Evolutionary conservation across 2,888 invertebrate genomes (phyloP).

Genomic region (Urechis unicinctus): DNA sequence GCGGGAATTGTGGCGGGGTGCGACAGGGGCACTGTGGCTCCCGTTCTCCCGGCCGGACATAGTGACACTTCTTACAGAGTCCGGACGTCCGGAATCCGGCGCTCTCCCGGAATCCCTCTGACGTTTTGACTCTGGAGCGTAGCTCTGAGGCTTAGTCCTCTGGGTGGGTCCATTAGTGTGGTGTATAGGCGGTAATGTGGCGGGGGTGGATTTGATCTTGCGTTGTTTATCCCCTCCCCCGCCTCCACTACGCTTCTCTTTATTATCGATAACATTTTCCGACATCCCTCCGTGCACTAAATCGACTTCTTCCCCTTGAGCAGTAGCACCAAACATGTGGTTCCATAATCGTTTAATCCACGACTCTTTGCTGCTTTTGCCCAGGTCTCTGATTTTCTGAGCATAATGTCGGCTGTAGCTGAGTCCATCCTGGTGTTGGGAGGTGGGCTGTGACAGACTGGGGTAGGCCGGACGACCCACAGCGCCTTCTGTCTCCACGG

Average conservation of each 20-base stretch:
- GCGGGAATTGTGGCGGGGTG: background rate
- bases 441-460: too few relatives aligned
- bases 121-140: too few relatives aligned
- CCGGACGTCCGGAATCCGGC: too few relatives aligned
- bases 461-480: too few relatives aligned
- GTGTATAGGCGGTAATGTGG: too few relatives aligned
- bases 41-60: background rate
- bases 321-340: conserved; percentile 10
- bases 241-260: background rate
- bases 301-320: background rate
- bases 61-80: background rate
- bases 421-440: conserved; percentile 10
- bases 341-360: conserved; percentile 22
- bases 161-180: too few relatives aligned
- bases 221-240: background rate
- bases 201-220: too few relatives aligned
- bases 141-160: too few relatives aligned
- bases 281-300: background rate
- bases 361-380: conserved; percentile 18
- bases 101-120: too few relatives aligned
- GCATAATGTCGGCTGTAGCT: conserved; percentile 21
- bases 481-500: too few relatives aligned
- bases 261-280: background rate
- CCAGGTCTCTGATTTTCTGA: conserved; percentile 19
- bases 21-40: background rate